Base-by-base conservation (phyloP, 2,888 invertebrate species). In the Perizoma flavofasciatum region DNA sequence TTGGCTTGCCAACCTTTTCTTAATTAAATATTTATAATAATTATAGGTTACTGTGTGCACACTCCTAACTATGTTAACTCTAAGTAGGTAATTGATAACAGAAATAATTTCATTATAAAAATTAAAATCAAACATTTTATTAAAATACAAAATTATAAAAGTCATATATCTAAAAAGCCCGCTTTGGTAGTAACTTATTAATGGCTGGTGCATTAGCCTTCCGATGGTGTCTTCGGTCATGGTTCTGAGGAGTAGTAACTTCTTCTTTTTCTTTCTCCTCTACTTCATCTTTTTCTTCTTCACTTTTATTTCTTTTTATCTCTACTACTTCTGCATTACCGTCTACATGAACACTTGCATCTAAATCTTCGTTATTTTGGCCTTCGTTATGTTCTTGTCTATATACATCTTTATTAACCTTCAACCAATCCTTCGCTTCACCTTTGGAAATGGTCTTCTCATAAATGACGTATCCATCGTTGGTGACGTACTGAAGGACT, bases 391-490 rank as follows among this genome's bases (percentile, higher is more conserved):
- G 41, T 45, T 52, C 55, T 35, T 59, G 22, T 43, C 46, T 61
- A 4, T 44, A 49, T 39, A 57, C 55, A 0, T 59, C 53, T 45
- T 76, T 78, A 59, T 78, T 81, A 5, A 68, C 68, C 45, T 67
- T 74, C 11, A 85, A 59, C 90, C 90, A 91, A 62, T 85, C 79
- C 9, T 81, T 85, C 0, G 90, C 90, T 75, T 91, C 89, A 5
- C 67, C 76, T 65, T 84, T 86, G 2, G 85, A 75, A 54, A 91
- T 89, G 44, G 82, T 74, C 67, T 88, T 90, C 66, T 91, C 89
- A 67, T 78, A 91, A 64, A 91, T 86, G 0, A 91, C 90, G 58
- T 89, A 90, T 0, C 90, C 90, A 55, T 90, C 89, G 53, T 88
- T 88, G 0, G 88, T 90, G 0, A 91, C 88, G 49, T 91, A 91